phyloP scores from a whole-genome alignment of 2,888 invertebrate species.

The Torymus tubicola region DNA sequence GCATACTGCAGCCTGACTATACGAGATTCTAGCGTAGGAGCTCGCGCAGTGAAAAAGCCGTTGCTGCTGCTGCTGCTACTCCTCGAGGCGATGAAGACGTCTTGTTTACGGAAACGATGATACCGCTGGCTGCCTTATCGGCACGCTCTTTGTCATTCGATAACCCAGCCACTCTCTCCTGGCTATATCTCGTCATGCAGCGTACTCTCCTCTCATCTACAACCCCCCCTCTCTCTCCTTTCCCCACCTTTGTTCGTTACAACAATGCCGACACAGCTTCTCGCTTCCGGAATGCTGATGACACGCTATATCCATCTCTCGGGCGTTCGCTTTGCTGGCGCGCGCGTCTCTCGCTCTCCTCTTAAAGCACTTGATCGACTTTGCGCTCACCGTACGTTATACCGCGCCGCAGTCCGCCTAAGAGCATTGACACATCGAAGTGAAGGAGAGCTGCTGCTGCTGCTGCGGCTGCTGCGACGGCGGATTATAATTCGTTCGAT shows the following conservation, averaged over 20 bases:
- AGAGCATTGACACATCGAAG: slow-evolving; percentile 34
- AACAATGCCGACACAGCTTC: slow-evolving; percentile 52
- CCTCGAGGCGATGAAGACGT: slow-evolving; percentile 32
- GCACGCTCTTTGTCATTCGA: slow-evolving; percentile 54
- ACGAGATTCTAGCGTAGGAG: neutral
- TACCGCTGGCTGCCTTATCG: slow-evolving; percentile 51
- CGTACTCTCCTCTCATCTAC: neutral
- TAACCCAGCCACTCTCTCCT: slow-evolving; percentile 13
- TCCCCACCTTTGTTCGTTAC: slow-evolving; percentile 37
- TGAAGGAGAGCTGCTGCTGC: too few species aligned
- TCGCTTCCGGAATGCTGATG: slow-evolving; percentile 49
- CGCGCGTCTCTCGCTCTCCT: slow-evolving; percentile 3
- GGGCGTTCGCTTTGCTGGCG: slow-evolving; percentile 2
- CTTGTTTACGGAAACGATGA: slow-evolving; percentile 55
- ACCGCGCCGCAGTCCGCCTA: neutral
- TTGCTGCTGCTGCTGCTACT: neutral
- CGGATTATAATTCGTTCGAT: slow-evolving; percentile 6
- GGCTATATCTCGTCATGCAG: too few species aligned
- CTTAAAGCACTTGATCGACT: slow-evolving; percentile 41
- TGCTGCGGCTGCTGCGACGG: neutral
- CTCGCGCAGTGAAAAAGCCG: slow-evolving; percentile 9
- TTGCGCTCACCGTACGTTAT: neutral
- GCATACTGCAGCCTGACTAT: neutral
- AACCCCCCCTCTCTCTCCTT: neutral
- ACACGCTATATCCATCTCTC: slow-evolving; percentile 20